phyloP scores from a whole-genome alignment of 2,113 vertebrate genomes.

The Scopus umbretta region DNA sequence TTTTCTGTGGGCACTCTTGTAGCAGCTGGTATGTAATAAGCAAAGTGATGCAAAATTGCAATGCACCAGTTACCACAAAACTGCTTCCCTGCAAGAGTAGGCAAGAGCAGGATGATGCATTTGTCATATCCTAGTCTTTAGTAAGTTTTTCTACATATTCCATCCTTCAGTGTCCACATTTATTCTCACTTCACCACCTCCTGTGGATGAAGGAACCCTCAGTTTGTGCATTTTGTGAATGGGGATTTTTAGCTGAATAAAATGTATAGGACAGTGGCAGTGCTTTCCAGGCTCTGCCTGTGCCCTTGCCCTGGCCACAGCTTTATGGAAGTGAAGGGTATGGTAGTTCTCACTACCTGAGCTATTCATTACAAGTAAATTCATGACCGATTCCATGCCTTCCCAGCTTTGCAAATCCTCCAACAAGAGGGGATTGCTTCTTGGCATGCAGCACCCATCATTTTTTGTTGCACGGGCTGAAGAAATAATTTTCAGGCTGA shows the following conservation, averaged over 20 bases:
- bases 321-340: neutral
- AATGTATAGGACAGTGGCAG: neutral
- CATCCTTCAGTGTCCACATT: neutral
- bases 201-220: too few relatives aligned
- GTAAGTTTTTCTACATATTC: neutral
- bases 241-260: too few relatives aligned
- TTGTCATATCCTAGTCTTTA: rapidly evolving
- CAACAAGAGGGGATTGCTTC: neutral
- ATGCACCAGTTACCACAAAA: neutral
- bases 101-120: rapidly evolving
- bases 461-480: neutral
- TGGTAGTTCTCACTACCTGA: neutral
- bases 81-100: neutral
- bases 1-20: neutral
- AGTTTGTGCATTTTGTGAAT: neutral
- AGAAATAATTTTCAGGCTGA: neutral
- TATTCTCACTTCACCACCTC: neutral
- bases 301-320: neutral
- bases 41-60: neutral
- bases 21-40: rapidly evolving
- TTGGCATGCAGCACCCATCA: neutral
- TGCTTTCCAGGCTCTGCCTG: neutral
- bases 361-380: neutral
- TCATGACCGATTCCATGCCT: neutral
- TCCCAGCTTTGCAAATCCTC: neutral